Percentiles rank a stretch among this genome's conserved stretches.
Evolutionary conservation across 2,113 vertebrate species (phyloP).

Genomic region (Oryzias javanicus): DNA sequence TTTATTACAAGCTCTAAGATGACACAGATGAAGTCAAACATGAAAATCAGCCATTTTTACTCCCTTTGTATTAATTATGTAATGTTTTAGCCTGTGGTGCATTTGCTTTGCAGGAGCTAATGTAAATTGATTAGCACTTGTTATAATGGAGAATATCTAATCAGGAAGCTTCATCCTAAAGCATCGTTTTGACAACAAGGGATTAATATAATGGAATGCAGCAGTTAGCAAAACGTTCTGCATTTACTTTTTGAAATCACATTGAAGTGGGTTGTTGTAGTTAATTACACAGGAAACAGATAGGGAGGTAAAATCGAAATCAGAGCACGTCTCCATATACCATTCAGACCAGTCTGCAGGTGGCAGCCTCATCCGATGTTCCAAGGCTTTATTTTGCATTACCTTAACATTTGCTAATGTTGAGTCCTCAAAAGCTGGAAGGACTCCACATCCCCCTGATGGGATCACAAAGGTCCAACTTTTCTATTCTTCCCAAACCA

Average conservation of each 20-base stretch:
- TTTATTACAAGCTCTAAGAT: conserved; percentile 9
- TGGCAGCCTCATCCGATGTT: too few species aligned
- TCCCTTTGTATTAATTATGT: conserved; percentile 34
- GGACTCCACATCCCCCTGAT: too few species aligned
- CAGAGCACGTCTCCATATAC: too few species aligned
- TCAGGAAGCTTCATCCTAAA: conserved; percentile 18
- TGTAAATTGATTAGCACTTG: conserved; percentile 43
- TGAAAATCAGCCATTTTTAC: conserved; percentile 22
- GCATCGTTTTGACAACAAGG: conserved; percentile 4
- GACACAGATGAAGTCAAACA: conserved; percentile 22
- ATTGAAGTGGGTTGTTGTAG: conserved; percentile 1
- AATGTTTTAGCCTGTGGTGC: conserved; percentile 35
- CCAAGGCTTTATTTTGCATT: too few species aligned
- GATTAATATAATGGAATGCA: neutral
- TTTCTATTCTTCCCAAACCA: too few species aligned
- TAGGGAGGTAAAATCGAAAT: neutral
- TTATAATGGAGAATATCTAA: conserved; percentile 29
- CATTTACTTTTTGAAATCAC: conserved; percentile 2
- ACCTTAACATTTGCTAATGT: too few species aligned
- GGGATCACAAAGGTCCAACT: too few species aligned
- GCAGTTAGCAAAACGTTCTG: conserved; percentile 3
- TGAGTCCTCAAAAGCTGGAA: too few species aligned
- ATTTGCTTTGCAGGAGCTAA: conserved; percentile 39
- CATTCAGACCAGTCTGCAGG: too few species aligned
- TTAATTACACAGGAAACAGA: neutral